phyloP scores from a whole-genome alignment of 64 coral and sea anemone species.

The Pocillopora verrucosa region DNA sequence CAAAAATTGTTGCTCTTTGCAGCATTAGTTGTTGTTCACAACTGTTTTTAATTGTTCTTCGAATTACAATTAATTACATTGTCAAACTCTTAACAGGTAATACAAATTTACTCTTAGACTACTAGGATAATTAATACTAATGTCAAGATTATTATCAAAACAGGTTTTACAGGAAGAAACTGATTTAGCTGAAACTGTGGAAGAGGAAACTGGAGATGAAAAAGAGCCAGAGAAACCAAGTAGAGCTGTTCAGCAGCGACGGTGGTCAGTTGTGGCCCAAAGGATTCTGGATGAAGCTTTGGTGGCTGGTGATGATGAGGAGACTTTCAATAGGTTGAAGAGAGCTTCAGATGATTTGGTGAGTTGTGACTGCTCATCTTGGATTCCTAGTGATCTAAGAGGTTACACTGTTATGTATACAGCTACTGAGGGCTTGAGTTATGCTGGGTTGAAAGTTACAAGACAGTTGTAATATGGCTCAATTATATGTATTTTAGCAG shows the following conservation, averaged over 20 bases:
- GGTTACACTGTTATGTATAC: too few species aligned
- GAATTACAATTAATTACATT: too few species aligned
- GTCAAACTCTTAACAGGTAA: too few species aligned
- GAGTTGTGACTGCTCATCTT: not conserved
- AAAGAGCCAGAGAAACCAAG: conserved; percentile 31
- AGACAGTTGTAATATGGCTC: too few species aligned
- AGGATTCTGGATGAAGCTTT: conserved; percentile 77
- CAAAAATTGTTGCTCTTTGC: too few species aligned
- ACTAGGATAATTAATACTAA: not conserved
- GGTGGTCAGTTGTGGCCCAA: conserved; percentile 72
- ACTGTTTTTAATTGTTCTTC: too few species aligned
- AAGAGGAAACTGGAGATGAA: conserved; percentile 18
- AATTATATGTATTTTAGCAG: too few species aligned
- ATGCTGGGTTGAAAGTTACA: too few species aligned
- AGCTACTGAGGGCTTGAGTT: too few species aligned
- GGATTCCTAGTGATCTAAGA: too few species aligned
- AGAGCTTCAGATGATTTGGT: conserved; percentile 77
- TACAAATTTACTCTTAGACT: too few species aligned
- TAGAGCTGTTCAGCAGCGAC: conserved; percentile 25
- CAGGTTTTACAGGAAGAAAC: conserved; percentile 25
- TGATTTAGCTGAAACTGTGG: conserved; percentile 11
- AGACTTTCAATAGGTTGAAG: conserved; percentile 81
- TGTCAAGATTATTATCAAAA: not conserved
- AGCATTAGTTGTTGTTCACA: too few species aligned
- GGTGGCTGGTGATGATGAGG: conserved; percentile 46